A percentile compares a stretch with the other conserved stretches of the same genome.
These are phyloP conservation scores for Diplolepis rosae DNA, from an alignment of 2,888 invertebrate genomes.

Conservation along the genomic window DNA sequence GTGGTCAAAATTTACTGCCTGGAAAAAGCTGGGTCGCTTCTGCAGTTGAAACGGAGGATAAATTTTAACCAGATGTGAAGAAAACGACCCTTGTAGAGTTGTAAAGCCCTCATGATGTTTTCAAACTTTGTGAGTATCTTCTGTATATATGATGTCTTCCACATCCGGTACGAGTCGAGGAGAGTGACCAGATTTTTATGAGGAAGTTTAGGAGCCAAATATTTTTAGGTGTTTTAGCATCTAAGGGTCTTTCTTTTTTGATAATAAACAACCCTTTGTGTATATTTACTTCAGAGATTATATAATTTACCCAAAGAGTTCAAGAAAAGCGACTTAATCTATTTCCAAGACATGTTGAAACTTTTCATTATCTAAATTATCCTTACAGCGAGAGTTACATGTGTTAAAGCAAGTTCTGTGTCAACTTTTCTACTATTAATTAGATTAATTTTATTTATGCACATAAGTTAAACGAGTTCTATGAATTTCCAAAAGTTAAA, in stretches of 20 bases:
- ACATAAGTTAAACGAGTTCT: not conserved
- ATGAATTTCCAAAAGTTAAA: not conserved
- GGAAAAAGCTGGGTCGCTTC: not conserved
- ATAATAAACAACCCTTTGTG: not conserved
- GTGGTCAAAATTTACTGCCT: slow-evolving; percentile 23
- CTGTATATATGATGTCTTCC: not conserved
- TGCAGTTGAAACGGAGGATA: not conserved
- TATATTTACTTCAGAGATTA: slow-evolving; percentile 10
- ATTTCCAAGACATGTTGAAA: not conserved
- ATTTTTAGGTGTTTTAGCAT: slow-evolving; percentile 3
- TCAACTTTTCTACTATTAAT: not conserved
- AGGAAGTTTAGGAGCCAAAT: slow-evolving; percentile 1
- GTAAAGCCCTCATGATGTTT: slow-evolving; percentile 31
- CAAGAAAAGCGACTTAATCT: not conserved
- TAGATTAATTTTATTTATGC: not conserved
- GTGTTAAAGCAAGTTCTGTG: not conserved
- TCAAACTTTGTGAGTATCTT: slow-evolving; percentile 23
- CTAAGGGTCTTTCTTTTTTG: not conserved
- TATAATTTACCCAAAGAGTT: not conserved
- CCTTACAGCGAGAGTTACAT: not conserved
- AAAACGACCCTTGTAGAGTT: slow-evolving; percentile 26
- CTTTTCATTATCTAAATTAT: not conserved
- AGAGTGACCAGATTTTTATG: slow-evolving; percentile 30
- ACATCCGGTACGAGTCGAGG: slow-evolving; percentile 17
- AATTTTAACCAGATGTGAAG: slow-evolving; percentile 27